A percentile compares a stretch with the other conserved stretches of the same genome.
Conservation (phyloP, 2,113 vertebrate genomes). For the Mobula birostris region DNA sequence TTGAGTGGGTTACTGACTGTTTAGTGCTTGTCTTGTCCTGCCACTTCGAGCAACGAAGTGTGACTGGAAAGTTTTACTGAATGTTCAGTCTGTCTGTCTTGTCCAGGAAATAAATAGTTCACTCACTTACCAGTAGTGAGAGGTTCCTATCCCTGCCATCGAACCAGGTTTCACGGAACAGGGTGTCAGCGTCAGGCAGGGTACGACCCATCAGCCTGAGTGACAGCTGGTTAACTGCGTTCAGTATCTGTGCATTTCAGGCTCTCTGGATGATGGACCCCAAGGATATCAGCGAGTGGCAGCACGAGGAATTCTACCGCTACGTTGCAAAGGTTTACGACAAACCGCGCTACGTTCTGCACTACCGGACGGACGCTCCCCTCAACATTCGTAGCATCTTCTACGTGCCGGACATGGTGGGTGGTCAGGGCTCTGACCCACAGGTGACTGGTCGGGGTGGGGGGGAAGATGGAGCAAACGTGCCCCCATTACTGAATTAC, state of each 20-base stretch:
- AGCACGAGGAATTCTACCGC: conserved; percentile 93
- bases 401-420: conserved; percentile 79
- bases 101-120: no score
- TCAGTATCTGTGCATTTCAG: conserved; percentile 48
- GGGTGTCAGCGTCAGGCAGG: no score
- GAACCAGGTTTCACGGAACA: no score
- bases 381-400: conserved; percentile 94
- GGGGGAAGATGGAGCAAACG: background rate
- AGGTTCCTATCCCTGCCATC: no score
- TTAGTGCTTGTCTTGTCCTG: no score
- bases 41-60: no score
- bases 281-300: conserved; percentile 77
- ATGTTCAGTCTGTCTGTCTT: no score
- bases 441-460: background rate
- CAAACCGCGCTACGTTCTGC: conserved; percentile 82
- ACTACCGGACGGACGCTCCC: conserved; percentile 83
- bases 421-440: background rate
- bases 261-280: conserved; percentile 94
- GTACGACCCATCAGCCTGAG: background rate
- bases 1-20: no score
- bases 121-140: no score
- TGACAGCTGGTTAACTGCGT: background rate
- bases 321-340: conserved; percentile 77
- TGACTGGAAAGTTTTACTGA: no score
- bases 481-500: no score